phyloP scores from a whole-genome alignment of 2,888 invertebrate genomes.

The Heliconius sara region DNA sequence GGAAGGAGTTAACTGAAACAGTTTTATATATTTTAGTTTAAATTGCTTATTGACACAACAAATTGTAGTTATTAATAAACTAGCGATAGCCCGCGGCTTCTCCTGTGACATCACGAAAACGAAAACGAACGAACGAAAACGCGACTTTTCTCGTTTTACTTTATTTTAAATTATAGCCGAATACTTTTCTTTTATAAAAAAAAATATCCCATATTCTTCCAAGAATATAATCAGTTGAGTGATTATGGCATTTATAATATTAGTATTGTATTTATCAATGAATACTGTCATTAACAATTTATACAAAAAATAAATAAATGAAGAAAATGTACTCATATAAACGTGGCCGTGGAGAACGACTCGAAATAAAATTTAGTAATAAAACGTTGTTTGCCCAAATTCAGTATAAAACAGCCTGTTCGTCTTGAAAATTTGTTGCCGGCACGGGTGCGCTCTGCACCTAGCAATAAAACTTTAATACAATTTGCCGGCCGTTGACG shows the following conservation, averaged over 20 bases:
- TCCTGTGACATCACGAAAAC: too few species aligned
- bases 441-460: slow-evolving; percentile 51
- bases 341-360: not conserved
- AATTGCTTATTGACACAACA: not conserved
- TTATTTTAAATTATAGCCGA: too few species aligned
- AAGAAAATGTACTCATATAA: not conserved
- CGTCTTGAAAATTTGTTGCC: slow-evolving; percentile 50
- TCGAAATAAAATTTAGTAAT: slow-evolving; percentile 26
- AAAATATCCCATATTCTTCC: too few species aligned
- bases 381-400: slow-evolving; percentile 39
- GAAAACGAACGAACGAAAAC: too few species aligned
- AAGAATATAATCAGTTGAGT: too few species aligned
- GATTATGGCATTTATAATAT: too few species aligned
- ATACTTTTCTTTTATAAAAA: too few species aligned
- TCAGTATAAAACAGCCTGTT: slow-evolving; percentile 40
- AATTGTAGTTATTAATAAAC: too few species aligned
- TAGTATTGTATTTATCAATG: not conserved
- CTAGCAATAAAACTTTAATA: slow-evolving; percentile 56
- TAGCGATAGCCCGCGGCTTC: too few species aligned
- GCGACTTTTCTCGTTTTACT: too few species aligned
- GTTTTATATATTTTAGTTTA: not conserved
- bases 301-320: not conserved
- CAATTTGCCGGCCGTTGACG: slow-evolving; percentile 62
- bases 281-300: not conserved
- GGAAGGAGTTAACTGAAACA: not conserved